A percentile compares a stretch with the other conserved stretches of the same genome.
These are phyloP conservation scores for Pogona vitticeps DNA, from an alignment of 2,113 vertebrate genomes.

Conservation along the genomic window DNA sequence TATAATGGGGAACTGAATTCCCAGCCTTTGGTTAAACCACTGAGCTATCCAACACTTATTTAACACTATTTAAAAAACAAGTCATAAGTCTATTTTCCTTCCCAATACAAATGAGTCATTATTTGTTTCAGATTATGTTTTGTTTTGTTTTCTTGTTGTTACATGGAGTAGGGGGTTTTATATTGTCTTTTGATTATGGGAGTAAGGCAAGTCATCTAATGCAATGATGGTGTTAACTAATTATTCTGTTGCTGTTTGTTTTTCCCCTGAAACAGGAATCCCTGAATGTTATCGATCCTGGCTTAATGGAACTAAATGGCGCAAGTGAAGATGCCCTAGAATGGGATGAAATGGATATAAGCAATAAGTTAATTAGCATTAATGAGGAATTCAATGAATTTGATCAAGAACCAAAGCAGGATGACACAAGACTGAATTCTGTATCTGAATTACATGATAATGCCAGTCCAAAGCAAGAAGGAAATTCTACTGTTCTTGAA, in stretches of 20 bases:
- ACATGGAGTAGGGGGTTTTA: background rate
- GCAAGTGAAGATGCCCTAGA: slow-evolving; percentile 89
- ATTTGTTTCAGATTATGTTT: background rate
- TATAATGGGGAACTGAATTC: too few relatives aligned
- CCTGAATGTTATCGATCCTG: slow-evolving; percentile 86
- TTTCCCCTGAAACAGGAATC: slow-evolving; percentile 75
- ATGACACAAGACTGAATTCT: slow-evolving; percentile 58
- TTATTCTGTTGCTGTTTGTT: slow-evolving; percentile 32
- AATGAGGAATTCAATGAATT: slow-evolving; percentile 77
- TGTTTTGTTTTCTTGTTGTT: background rate
- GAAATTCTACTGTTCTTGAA: slow-evolving; percentile 45
- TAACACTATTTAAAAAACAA: background rate
- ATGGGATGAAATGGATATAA: slow-evolving; percentile 97
- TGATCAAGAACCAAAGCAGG: slow-evolving; percentile 70
- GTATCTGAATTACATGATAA: slow-evolving; percentile 52
- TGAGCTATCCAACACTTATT: background rate
- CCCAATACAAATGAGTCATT: slow-evolving; percentile 27
- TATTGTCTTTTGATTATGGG: slow-evolving; percentile 26
- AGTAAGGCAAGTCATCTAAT: background rate
- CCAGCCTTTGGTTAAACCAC: too few relatives aligned
- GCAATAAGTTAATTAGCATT: slow-evolving; percentile 83
- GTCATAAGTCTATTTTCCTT: slow-evolving; percentile 54
- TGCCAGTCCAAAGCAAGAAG: slow-evolving; percentile 61
- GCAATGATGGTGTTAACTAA: slow-evolving; percentile 46
- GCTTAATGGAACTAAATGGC: slow-evolving; percentile 86